Base-by-base conservation (phyloP, 2,888 invertebrate genomes). In the Stenodema calcarata region DNA sequence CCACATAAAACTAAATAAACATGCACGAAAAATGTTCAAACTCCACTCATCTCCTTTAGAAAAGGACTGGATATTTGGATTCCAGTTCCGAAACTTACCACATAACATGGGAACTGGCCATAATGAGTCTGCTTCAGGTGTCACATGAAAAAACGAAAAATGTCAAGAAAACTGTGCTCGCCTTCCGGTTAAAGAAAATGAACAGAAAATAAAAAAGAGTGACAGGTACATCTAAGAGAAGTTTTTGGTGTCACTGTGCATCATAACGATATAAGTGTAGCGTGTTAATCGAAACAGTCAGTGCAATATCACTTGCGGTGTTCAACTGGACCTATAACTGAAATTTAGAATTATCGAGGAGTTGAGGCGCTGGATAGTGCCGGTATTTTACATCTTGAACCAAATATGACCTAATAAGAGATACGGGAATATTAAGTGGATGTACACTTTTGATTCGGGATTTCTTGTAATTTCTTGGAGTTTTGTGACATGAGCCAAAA, bases 31-130 rank as follows among this genome's bases (percentile, higher is more conserved):
- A 23, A 62, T 62, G 23, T 62, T 23, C 11, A 18, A 62, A 62
- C 11, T 23, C 12, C 62, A 62, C 62, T 62, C 62, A 62, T 41
- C 35, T 73, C 35, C 16, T n/a, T 73, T 73, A 30, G 35, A 2
- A 73, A 73, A 73, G 73, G 18, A 30, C 73, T 35, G 35, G 35
- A 35, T 35, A 35, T 41, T n/a, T 35, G 11, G 14, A 23, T 12
- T 18, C 82, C 35, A 35, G 62, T 62, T 23, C 62, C 73, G 11
- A 18, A 73, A 89, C 89, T 89, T 88, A 89, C 89, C 89, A 86
- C 89, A 89, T 69, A 89, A 87, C 86, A 89, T 88, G 70, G 89
- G 89, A 44, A 89, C 89, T 75, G 89, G 89, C 89, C 89, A 89
- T 87, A 89, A 87, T 82, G 89, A 88, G 87, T 89, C 89, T 88